Base-by-base conservation (phyloP, 2,888 invertebrate genomes). In the Hedya salicella region DNA sequence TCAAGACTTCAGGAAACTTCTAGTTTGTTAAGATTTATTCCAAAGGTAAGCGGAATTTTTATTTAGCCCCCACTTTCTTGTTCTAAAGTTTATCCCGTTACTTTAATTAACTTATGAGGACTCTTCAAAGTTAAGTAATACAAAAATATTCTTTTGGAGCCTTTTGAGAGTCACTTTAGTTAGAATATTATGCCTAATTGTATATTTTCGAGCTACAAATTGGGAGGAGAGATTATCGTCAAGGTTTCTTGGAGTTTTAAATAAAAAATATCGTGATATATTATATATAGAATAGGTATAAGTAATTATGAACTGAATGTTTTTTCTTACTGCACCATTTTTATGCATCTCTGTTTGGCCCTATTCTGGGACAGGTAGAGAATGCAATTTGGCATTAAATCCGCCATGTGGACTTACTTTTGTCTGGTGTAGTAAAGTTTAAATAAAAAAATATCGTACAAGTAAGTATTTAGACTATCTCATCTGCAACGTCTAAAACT, bases 21-120 rank as follows among this genome's bases (percentile, higher is more conserved):
- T 2, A 60, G 21, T 48, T 60, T 44, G 17, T 62, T 44, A 62
- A 32, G 50, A 6, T 42, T 56, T 14, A 30, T 49, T 48, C 21
- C 49, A 25, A 52, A 42, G 42, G 40, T 9, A 19, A 39, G 6
- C 36, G 8, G 42, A 32, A 14, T 65, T 49, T 44, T 50, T 57
- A 42, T 44, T 52, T 46, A 44, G 25, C 44, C 59, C 49, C 14
- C 42, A 50, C 42, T 59, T 59, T 46, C 44, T 59, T 65, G 36
- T 57, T 62, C 52, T 14, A 39, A 50, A 50, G 44, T 56, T 30
- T 44, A n/a, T 13, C 14, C 30, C 9, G 32, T 14, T 32, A 36
- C 44, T 59, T 49, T 59, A 65, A 65, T 65, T 52, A 39, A 46
- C 32, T 36, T 25, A 25, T 25, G 40, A 53, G 13, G n/a, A n/a